Evolutionary conservation across 2,113 vertebrate genomes (phyloP).

Genomic region (Hemiscyllium ocellatum): DNA sequence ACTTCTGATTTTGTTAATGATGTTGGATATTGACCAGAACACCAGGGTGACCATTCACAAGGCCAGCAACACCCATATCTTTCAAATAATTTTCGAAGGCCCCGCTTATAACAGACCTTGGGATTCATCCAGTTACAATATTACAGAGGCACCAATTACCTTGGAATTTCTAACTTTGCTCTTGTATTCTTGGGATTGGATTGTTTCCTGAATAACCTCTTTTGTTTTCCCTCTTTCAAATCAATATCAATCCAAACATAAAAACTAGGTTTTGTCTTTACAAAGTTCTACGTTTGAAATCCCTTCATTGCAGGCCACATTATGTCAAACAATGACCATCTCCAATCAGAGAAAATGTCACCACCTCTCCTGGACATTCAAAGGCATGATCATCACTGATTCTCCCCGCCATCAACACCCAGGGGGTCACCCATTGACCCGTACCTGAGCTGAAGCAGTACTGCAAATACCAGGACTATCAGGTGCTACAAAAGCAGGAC

Average conservation of each 20-base stretch:
- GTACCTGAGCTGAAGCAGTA: no score
- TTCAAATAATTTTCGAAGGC: background rate
- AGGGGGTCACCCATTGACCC: background rate
- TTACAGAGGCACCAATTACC: background rate
- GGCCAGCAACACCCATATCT: background rate
- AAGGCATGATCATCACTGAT: background rate
- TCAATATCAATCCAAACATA: background rate
- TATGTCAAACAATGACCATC: background rate
- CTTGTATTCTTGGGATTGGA: background rate
- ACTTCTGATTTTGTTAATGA: no score
- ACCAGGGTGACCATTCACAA: background rate
- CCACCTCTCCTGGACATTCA: background rate
- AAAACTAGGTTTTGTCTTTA: background rate
- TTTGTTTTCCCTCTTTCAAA: background rate
- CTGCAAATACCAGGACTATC: no score
- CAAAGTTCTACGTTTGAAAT: background rate
- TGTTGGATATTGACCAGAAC: no score
- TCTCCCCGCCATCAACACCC: background rate
- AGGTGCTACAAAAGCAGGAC: no score
- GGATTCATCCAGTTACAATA: background rate
- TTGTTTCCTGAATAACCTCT: background rate
- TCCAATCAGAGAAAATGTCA: no score
- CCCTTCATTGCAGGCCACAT: background rate
- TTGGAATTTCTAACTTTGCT: background rate
- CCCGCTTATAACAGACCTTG: background rate